phyloP scores from a whole-genome alignment of 2,888 invertebrate genomes.

The Cancer borealis region DNA sequence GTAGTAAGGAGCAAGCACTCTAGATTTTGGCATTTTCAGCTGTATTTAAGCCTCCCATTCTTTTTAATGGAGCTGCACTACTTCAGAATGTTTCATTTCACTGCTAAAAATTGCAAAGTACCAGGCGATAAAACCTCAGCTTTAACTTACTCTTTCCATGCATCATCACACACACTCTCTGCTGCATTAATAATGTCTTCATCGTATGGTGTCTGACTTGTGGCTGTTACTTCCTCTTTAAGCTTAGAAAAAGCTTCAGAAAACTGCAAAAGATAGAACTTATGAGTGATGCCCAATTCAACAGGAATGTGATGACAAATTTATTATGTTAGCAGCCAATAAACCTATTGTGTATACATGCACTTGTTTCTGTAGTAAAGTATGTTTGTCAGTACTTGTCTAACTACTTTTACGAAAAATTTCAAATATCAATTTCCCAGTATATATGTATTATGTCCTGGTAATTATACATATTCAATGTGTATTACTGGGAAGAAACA shows the following conservation, averaged over 20 bases:
- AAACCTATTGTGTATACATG: too few relatives aligned
- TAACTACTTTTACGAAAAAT: background rate
- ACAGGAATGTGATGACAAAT: too few relatives aligned
- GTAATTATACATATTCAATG: background rate
- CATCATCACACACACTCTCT: conserved; percentile 73
- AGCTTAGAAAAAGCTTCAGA: conserved; percentile 62
- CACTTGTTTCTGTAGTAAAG: too few relatives aligned
- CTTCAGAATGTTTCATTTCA: background rate
- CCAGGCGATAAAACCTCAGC: background rate
- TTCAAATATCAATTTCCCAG: background rate
- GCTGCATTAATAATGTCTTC: conserved; percentile 73
- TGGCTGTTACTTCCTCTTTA: conserved; percentile 48
- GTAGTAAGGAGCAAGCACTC: background rate
- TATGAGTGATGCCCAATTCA: too few relatives aligned
- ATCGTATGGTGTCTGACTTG: conserved; percentile 47
- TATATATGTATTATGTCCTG: background rate
- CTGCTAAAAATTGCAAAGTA: background rate
- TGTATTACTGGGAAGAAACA: background rate
- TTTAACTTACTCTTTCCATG: conserved; percentile 70
- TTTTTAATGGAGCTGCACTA: background rate
- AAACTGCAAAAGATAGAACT: background rate
- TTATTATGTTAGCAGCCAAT: too few relatives aligned
- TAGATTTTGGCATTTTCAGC: background rate
- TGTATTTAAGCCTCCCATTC: background rate
- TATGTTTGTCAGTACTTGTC: too few relatives aligned